Evolutionary conservation across 2,113 vertebrate genomes (phyloP).

Genomic region (Porphyrio hochstetteri): DNA sequence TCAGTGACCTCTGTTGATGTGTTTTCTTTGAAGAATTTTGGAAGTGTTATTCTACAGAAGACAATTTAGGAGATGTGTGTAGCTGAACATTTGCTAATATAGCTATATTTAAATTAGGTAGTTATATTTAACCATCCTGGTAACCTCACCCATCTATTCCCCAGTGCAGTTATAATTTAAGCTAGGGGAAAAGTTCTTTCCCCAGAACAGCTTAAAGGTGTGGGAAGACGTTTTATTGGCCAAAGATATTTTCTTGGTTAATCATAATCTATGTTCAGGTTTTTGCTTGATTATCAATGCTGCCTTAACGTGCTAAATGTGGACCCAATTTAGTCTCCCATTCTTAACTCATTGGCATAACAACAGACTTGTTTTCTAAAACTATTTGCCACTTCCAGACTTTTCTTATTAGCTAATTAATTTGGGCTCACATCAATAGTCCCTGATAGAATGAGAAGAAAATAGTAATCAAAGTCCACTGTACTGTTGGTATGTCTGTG

Average conservation of each 20-base stretch:
- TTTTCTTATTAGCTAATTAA: conserved; percentile 46
- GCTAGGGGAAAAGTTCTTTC: neutral
- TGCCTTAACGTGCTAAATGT: neutral
- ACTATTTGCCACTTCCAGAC: conserved; percentile 12
- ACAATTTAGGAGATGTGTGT: neutral
- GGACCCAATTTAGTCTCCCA: neutral
- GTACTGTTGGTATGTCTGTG: neutral
- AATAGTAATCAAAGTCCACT: neutral
- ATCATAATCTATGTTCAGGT: neutral
- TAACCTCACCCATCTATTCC: conserved; percentile 19
- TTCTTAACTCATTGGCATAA: neutral
- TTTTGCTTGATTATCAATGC: neutral
- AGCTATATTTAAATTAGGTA: conserved; percentile 30
- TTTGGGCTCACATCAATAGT: neutral
- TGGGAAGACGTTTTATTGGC: neutral
- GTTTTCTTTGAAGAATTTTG: conserved; percentile 12
- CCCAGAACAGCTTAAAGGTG: neutral
- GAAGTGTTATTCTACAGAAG: conserved; percentile 9
- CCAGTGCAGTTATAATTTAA: neutral
- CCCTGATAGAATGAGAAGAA: neutral
- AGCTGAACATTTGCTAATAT: conserved; percentile 15
- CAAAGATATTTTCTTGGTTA: neutral
- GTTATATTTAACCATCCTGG: conserved; percentile 18
- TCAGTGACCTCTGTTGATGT: conserved; percentile 26
- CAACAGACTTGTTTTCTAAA: conserved; percentile 4